phyloP scores from a whole-genome alignment of 2,888 invertebrate genomes.

The Phymatocera aterrima region DNA sequence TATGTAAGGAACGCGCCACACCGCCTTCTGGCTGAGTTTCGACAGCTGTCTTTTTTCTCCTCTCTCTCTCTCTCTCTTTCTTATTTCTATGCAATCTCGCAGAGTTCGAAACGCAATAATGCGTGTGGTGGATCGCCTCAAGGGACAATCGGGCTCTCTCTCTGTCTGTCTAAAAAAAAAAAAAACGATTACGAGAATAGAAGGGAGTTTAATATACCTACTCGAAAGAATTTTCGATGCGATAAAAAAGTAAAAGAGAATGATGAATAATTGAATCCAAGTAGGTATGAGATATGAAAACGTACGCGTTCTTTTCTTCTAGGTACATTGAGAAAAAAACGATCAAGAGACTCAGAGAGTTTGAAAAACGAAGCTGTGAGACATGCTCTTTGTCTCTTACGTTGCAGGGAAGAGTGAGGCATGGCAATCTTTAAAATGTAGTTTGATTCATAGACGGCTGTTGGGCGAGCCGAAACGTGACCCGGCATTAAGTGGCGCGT shows the following conservation, averaged over 20 bases:
- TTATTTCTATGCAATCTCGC: neutral
- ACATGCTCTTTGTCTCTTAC: constrained; percentile 25
- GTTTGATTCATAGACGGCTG: constrained; percentile 69
- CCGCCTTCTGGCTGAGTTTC: constrained; percentile 26
- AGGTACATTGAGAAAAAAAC: neutral
- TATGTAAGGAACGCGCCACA: neutral
- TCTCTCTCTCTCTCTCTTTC: neutral
- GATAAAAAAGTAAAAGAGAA: neutral
- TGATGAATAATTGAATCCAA: neutral
- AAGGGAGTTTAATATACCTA: neutral
- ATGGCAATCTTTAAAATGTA: constrained; percentile 61
- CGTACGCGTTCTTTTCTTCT: too few relatives aligned
- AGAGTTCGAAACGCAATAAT: constrained; percentile 31
- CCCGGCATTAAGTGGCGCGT: constrained; percentile 72
- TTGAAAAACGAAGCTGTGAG: neutral
- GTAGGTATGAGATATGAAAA: neutral
- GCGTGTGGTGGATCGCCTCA: constrained; percentile 6
- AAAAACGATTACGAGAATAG: neutral
- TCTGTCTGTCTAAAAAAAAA: too few relatives aligned
- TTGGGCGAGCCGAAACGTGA: constrained; percentile 67
- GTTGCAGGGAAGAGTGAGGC: constrained; percentile 31
- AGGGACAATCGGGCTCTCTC: constrained; percentile 1
- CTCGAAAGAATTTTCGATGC: too few relatives aligned
- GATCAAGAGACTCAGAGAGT: neutral
- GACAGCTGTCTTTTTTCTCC: neutral